Percentiles rank a stretch among this genome's conserved stretches.
phyloP scores from a whole-genome alignment of 2,797 vertebrate genomes.

The Sebastolobus alascanus region DNA sequence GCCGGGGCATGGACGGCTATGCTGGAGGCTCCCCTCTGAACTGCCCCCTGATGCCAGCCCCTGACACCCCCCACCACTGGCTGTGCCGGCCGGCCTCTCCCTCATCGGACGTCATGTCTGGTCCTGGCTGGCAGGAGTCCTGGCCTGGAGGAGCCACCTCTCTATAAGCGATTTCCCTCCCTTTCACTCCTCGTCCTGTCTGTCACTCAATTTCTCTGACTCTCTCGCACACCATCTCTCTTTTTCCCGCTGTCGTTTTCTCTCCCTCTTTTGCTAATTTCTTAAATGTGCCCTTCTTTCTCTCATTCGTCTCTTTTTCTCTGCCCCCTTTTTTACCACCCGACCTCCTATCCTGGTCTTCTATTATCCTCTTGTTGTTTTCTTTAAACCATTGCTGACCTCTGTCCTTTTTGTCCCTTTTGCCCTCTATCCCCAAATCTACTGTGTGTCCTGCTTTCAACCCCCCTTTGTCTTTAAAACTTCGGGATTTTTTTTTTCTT shows the following conservation, averaged over 20 bases:
- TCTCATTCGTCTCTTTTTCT: slow-evolving; percentile 9
- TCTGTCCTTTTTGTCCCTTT: slow-evolving; percentile 33
- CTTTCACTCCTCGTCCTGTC: slow-evolving; percentile 14
- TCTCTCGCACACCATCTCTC: neutral
- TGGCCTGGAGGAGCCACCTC: slow-evolving; percentile 82
- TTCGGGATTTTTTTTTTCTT: slow-evolving; percentile 31
- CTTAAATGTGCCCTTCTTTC: neutral
- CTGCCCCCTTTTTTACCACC: neutral
- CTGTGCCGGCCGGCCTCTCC: slow-evolving; percentile 78
- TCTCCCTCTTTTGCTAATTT: slow-evolving; percentile 5
- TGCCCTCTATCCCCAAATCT: slow-evolving; percentile 1
- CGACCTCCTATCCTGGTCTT: neutral
- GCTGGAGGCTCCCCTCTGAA: slow-evolving; percentile 77
- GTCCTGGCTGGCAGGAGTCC: slow-evolving; percentile 87
- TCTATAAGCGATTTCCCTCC: slow-evolving; percentile 56
- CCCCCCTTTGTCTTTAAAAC: slow-evolving; percentile 12
- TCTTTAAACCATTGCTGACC: slow-evolving; percentile 19
- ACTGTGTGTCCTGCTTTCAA: slow-evolving; percentile 26
- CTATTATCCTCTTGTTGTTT: slow-evolving; percentile 7
- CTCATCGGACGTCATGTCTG: slow-evolving; percentile 85
- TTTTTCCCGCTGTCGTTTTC: neutral
- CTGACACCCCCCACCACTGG: slow-evolving; percentile 74
- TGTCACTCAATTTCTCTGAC: neutral
- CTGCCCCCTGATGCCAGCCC: slow-evolving; percentile 76
- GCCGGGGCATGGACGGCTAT: slow-evolving; percentile 59